Evolutionary conservation across 2,888 invertebrate genomes (phyloP).

Genomic region (Thereva unica): DNA sequence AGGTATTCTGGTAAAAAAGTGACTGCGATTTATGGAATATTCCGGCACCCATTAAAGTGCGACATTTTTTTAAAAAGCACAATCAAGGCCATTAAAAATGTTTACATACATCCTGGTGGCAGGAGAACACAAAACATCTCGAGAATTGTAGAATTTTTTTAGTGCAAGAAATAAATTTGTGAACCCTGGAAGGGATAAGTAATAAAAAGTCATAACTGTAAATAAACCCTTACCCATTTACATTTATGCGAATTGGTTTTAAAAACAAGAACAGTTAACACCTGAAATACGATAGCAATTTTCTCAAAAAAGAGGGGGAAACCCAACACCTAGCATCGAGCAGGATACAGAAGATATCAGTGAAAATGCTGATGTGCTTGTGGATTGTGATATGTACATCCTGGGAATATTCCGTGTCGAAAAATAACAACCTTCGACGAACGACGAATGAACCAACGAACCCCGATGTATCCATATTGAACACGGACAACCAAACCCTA

Average conservation of each 20-base stretch:
- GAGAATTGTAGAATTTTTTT: no score
- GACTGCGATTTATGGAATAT: no score
- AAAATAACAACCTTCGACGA: constrained; percentile 37
- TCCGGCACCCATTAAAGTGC: no score
- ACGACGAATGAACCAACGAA: constrained; percentile 38
- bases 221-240: constrained; percentile 38
- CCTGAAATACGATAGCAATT: constrained; percentile 43
- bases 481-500: constrained; percentile 8
- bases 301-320: constrained; percentile 33
- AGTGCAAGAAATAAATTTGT: no score
- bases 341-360: neutral
- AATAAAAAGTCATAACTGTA: constrained; percentile 41
- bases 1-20: no score
- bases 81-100: no score
- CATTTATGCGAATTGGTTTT: constrained; percentile 42
- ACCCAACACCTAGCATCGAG: constrained; percentile 15
- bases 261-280: constrained; percentile 43
- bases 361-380: constrained; percentile 1
- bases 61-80: no score
- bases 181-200: constrained; percentile 26
- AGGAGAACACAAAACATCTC: no score
- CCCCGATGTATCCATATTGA: constrained; percentile 7
- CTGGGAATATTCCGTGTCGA: constrained; percentile 35
- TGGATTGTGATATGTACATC: constrained; percentile 11
- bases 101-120: no score